phyloP scores from a whole-genome alignment of 2,888 invertebrate species.

The Euplagia quadripunctaria region DNA sequence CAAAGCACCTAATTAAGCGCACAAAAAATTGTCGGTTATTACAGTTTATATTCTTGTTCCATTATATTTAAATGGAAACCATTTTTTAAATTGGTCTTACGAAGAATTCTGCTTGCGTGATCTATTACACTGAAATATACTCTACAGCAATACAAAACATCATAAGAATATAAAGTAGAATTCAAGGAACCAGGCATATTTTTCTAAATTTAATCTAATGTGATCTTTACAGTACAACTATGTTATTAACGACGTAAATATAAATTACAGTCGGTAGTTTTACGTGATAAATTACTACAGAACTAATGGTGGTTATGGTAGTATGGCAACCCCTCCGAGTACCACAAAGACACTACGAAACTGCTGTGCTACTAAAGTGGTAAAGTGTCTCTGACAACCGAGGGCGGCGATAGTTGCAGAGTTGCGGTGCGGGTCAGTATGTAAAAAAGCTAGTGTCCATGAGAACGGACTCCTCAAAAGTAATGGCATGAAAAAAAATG shows the following conservation, averaged over 20 bases:
- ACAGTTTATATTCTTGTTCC: not conserved
- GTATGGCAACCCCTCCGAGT: too few relatives aligned
- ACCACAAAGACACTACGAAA: too few relatives aligned
- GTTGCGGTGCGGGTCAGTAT: too few relatives aligned
- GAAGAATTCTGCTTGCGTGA: slow-evolving; percentile 6
- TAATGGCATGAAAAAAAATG: not conserved
- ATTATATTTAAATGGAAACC: slow-evolving; percentile 2
- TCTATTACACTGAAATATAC: slow-evolving; percentile 1
- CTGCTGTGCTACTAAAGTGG: too few relatives aligned
- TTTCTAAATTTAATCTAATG: not conserved
- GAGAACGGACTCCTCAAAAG: too few relatives aligned
- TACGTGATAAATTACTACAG: too few relatives aligned
- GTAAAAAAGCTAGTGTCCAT: too few relatives aligned
- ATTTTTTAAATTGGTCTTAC: slow-evolving; percentile 4
- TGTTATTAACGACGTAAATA: not conserved
- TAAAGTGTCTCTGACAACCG: too few relatives aligned
- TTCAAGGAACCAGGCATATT: not conserved
- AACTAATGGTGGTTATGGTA: too few relatives aligned
- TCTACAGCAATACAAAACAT: not conserved
- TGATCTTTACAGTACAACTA: slow-evolving; percentile 3
- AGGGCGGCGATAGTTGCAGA: too few relatives aligned
- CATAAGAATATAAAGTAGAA: not conserved
- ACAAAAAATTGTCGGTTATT: not conserved
- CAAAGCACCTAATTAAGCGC: not conserved
- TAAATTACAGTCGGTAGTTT: not conserved